Evolutionary conservation across 1,140 invertebrate genomes (phyloP).

Genomic region (Megathymus violae): DNA sequence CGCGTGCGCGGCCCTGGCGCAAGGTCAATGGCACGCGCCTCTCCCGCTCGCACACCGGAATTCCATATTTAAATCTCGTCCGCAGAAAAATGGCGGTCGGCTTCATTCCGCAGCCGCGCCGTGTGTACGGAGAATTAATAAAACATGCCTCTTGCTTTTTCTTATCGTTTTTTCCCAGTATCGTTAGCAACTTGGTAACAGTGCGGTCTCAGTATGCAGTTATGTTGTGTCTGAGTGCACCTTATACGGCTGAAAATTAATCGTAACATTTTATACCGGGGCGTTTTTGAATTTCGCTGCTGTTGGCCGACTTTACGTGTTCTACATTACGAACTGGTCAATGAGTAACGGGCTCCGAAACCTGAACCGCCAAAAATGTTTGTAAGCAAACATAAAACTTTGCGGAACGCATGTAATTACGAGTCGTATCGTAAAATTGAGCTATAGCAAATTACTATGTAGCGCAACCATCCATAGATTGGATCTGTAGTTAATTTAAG

Average conservation of each 20-base stretch:
- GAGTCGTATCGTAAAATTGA: constrained; percentile 36
- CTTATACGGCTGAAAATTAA: constrained; percentile 51
- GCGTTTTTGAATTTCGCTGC: constrained; percentile 43
- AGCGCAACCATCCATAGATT: constrained; percentile 23
- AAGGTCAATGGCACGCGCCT: constrained; percentile 82
- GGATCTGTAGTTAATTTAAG: constrained; percentile 48
- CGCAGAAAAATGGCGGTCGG: constrained; percentile 82
- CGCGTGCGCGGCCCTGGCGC: constrained; percentile 75
- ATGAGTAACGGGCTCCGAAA: constrained; percentile 42
- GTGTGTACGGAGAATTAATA: constrained; percentile 80
- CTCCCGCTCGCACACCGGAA: constrained; percentile 82
- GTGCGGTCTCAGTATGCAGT: constrained; percentile 55
- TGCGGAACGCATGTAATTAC: constrained; percentile 34
- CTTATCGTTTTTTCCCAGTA: constrained; percentile 69
- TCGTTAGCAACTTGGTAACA: constrained; percentile 66
- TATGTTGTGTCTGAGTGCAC: constrained; percentile 45
- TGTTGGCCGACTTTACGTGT: constrained; percentile 29
- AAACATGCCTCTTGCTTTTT: constrained; percentile 73
- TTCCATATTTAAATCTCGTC: constrained; percentile 83
- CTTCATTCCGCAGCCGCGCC: constrained; percentile 72
- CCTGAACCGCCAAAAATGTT: constrained; percentile 28
- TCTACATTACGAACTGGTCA: constrained; percentile 34
- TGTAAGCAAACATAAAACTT: constrained; percentile 37
- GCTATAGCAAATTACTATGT: constrained; percentile 31
- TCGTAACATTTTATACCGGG: constrained; percentile 51